Percentiles rank a stretch among this genome's conserved stretches.
phyloP scores from a whole-genome alignment of 2,797 vertebrate genomes.

The Carduelis carduelis region DNA sequence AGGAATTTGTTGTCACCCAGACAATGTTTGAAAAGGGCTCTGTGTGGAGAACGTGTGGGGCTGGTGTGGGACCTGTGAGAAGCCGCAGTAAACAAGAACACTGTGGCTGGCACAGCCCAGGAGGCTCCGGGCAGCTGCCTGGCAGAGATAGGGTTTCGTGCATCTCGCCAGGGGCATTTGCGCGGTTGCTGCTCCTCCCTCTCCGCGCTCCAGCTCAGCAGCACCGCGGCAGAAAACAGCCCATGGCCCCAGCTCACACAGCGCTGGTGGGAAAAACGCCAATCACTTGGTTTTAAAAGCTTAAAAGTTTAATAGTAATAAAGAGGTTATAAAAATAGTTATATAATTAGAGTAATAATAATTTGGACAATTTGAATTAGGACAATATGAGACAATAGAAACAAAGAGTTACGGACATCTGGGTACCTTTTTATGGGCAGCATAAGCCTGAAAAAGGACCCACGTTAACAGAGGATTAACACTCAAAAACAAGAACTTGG shows the following conservation, averaged over 20 bases:
- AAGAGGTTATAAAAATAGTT: background rate
- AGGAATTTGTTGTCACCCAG: background rate
- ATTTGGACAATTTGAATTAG: background rate
- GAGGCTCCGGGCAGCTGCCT: background rate
- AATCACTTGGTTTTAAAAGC: background rate
- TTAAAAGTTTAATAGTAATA: background rate
- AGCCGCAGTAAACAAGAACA: background rate
- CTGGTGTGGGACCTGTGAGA: background rate
- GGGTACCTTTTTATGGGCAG: background rate
- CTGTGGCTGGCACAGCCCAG: background rate
- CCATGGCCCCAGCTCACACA: background rate
- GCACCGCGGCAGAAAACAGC: accelerated
- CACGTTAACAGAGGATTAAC: background rate
- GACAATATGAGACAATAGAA: background rate
- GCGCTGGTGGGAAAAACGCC: accelerated
- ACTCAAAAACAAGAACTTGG: accelerated
- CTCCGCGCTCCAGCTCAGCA: accelerated
- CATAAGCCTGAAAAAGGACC: accelerated
- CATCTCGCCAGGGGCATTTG: background rate
- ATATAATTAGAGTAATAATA: background rate
- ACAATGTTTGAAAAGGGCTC: background rate
- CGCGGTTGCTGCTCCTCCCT: background rate
- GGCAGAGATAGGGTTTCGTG: background rate
- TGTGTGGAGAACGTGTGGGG: accelerated
- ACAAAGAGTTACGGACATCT: too few species aligned